Conservation (phyloP, 2,888 invertebrate genomes). For the Stenoptilia bipunctidactyla region DNA sequence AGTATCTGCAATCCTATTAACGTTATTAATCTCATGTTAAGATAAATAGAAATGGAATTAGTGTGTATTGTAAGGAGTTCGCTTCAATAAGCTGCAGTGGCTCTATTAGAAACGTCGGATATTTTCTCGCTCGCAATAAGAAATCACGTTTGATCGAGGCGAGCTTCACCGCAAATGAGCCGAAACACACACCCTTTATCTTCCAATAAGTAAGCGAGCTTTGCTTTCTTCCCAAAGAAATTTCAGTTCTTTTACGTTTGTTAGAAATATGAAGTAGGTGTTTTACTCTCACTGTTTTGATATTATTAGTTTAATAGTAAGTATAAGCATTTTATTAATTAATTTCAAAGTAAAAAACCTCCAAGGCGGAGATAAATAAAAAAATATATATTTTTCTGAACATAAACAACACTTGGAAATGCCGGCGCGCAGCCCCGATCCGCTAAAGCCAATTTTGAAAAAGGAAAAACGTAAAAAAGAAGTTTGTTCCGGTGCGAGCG, state of each 20-base stretch:
- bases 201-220: constrained; percentile 56
- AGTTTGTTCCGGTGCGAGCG: constrained; percentile 37
- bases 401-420: background rate
- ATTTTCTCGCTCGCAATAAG: constrained; percentile 47
- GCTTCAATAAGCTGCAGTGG: constrained; percentile 31
- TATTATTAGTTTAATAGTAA: no score
- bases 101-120: constrained; percentile 36
- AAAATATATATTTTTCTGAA: no score
- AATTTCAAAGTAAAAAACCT: no score
- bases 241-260: constrained; percentile 8
- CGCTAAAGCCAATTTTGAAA: constrained; percentile 31
- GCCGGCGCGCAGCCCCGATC: constrained; percentile 10
- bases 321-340: no score
- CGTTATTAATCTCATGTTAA: constrained; percentile 28
- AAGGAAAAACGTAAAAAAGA: constrained; percentile 30
- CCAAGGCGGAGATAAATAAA: no score
- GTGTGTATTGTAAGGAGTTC: constrained; percentile 22
- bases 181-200: constrained; percentile 63
- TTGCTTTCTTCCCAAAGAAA: constrained; percentile 36
- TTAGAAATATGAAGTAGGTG: no score
- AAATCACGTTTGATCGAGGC: constrained; percentile 57
- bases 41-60: constrained; percentile 32
- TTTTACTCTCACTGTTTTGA: no score
- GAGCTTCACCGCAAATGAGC: constrained; percentile 57
- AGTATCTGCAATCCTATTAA: background rate